Conservation (phyloP, 2,888 invertebrate genomes). For the Harpagoxenus sublaevis region DNA sequence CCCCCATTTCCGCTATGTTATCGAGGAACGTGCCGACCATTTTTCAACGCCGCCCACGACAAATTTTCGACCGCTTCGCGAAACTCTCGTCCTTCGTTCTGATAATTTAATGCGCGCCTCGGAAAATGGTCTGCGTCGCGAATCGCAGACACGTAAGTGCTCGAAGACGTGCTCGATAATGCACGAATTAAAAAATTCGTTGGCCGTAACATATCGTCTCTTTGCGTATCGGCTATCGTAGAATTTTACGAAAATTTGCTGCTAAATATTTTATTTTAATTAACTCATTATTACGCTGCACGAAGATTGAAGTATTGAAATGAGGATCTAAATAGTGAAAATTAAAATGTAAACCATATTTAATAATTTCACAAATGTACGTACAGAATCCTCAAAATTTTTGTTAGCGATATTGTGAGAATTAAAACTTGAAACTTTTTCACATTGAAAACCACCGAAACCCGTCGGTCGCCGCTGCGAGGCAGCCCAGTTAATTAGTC, state of each 20-base stretch:
- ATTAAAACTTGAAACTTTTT: not conserved
- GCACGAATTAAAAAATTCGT: not conserved
- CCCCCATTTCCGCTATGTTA: conserved; percentile 41
- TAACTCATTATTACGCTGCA: not conserved
- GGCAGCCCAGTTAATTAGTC: conserved; percentile 43
- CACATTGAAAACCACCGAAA: not conserved
- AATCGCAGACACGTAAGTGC: not conserved
- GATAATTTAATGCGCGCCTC: conserved; percentile 44
- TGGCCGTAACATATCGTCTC: not conserved
- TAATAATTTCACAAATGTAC: conserved; percentile 2
- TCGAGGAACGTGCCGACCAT: conserved; percentile 50
- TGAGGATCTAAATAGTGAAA: not conserved
- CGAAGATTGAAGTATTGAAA: not conserved
- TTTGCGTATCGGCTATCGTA: not conserved
- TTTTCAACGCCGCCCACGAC: conserved; percentile 46
- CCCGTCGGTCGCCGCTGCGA: conserved; percentile 3
- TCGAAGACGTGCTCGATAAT: not conserved
- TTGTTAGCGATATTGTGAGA: not conserved
- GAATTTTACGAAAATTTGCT: conserved; percentile 11
- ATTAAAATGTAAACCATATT: not conserved
- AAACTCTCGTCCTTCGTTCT: conserved; percentile 41
- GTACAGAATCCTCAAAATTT: not conserved
- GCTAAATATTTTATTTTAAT: not conserved
- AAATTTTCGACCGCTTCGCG: conserved; percentile 50
- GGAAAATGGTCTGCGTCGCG: not conserved